Evolutionary conservation across 2,888 invertebrate species (phyloP).

Genomic region (Gerosis bhagava): DNA sequence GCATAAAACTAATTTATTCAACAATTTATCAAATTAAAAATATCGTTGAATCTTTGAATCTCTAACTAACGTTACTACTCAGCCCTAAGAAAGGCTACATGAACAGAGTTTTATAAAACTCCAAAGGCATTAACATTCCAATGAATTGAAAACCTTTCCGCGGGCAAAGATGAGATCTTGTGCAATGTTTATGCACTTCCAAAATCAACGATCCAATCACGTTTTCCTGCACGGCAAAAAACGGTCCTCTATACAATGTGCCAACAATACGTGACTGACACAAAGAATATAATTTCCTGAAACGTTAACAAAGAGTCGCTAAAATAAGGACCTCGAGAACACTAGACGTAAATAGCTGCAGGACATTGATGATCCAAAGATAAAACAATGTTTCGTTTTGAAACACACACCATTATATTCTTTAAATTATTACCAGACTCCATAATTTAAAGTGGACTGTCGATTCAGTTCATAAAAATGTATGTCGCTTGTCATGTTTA

Average conservation of each 20-base stretch:
- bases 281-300: conserved; percentile 29
- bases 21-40: no score
- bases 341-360: conserved; percentile 57
- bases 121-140: no score
- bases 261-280: conserved; percentile 36
- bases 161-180: conserved; percentile 49
- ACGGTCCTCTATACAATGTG: conserved; percentile 27
- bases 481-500: no score
- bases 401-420: conserved; percentile 41
- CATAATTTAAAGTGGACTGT: background rate
- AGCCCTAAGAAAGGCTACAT: no score
- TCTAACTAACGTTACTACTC: no score
- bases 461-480: background rate
- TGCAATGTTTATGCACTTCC: conserved; percentile 50
- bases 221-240: conserved; percentile 32
- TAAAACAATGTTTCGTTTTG: conserved; percentile 55
- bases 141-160: conserved; percentile 38
- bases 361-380: conserved; percentile 53
- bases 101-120: no score
- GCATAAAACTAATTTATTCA: no score
- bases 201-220: conserved; percentile 46
- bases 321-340: conserved; percentile 41
- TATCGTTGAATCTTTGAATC: no score
- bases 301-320: conserved; percentile 38
- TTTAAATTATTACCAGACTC: conserved; percentile 12